phyloP scores from a whole-genome alignment of 2,797 vertebrate genomes.

The Mormyrus proboscirostris region DNA sequence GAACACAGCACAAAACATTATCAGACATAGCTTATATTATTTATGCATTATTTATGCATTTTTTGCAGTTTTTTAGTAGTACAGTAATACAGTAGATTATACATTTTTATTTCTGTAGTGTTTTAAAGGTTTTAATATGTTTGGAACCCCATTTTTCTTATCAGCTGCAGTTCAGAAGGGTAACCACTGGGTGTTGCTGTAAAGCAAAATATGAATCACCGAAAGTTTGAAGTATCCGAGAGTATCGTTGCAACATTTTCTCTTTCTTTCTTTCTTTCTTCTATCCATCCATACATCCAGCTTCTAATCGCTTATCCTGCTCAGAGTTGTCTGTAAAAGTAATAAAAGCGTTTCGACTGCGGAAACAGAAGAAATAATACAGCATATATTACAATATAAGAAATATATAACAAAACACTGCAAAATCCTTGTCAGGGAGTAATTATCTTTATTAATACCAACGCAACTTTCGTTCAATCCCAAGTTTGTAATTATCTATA shows the following conservation, averaged over 20 bases:
- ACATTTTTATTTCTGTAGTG: neutral
- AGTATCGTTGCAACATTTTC: neutral
- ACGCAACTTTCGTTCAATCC: neutral
- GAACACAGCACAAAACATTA: neutral
- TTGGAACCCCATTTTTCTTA: neutral
- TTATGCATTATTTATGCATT: neutral
- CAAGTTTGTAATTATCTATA: neutral
- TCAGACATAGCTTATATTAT: neutral
- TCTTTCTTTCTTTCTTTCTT: neutral
- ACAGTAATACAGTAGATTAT: neutral
- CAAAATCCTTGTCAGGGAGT: neutral
- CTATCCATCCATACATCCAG: neutral
- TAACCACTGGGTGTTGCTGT: conserved; percentile 4
- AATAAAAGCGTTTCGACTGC: neutral
- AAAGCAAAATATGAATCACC: neutral
- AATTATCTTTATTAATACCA: neutral
- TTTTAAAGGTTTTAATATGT: neutral
- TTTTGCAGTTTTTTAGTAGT: neutral
- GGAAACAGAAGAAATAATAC: neutral
- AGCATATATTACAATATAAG: neutral
- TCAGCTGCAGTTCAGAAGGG: neutral
- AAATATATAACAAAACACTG: neutral
- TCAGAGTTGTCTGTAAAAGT: neutral
- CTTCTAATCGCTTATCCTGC: neutral
- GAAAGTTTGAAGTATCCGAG: neutral